Conservation (phyloP, 2,797 vertebrate genomes). For the Takifugu ocellatus region DNA sequence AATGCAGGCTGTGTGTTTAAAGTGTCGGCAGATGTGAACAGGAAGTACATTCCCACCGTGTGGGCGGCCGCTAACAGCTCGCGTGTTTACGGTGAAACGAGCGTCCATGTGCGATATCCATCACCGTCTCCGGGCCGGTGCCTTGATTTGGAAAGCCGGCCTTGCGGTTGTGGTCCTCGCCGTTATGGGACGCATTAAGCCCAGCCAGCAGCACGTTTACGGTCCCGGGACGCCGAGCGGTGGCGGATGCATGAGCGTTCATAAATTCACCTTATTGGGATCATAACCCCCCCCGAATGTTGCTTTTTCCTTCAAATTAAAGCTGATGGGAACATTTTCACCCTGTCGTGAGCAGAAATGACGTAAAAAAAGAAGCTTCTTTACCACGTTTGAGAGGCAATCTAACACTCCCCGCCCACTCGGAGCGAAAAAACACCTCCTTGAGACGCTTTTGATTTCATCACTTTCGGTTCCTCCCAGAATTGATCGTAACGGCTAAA, state of each 20-base stretch:
- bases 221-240: constrained; percentile 38
- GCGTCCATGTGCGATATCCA: constrained; percentile 55
- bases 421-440: too few relatives aligned
- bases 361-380: too few relatives aligned
- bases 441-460: too few relatives aligned
- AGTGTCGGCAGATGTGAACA: constrained; percentile 16
- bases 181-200: constrained; percentile 31
- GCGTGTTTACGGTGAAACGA: constrained; percentile 35
- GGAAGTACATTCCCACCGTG: background rate
- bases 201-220: constrained; percentile 51
- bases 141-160: constrained; percentile 51
- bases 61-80: background rate
- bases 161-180: constrained; percentile 37
- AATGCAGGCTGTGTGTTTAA: constrained; percentile 9
- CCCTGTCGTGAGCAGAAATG: too few relatives aligned
- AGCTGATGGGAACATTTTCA: too few relatives aligned
- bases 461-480: too few relatives aligned
- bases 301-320: too few relatives aligned
- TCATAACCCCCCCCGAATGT: constrained; percentile 20
- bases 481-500: too few relatives aligned
- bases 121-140: constrained; percentile 44
- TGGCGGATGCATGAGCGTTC: constrained; percentile 40
- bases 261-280: constrained; percentile 57
- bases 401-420: too few relatives aligned
- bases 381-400: too few relatives aligned